Evolutionary conservation across 2,797 vertebrate species (phyloP).

Genomic region (Myotis myotis): DNA sequence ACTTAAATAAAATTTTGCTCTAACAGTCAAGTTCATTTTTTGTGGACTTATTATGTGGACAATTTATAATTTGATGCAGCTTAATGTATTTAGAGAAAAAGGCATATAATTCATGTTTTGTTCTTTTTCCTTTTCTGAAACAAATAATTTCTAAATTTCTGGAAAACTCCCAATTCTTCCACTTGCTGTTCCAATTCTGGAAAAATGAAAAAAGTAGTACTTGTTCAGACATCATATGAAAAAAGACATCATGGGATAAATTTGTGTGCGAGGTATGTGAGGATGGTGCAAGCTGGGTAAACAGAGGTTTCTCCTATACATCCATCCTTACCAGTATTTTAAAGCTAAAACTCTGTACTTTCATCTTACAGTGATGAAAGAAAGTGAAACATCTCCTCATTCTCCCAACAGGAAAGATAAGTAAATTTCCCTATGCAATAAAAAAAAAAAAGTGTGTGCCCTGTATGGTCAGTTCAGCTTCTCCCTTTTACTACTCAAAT

Average conservation of each 20-base stretch:
- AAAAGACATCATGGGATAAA: neutral
- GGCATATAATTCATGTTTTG: neutral
- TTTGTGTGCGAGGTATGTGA: neutral
- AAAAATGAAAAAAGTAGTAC: neutral
- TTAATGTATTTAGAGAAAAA: neutral
- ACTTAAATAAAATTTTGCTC: constrained; percentile 28
- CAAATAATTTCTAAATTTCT: constrained; percentile 21
- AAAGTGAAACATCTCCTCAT: constrained; percentile 26
- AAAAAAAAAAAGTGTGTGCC: constrained; percentile 51
- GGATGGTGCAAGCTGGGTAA: neutral
- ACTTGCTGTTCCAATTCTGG: neutral
- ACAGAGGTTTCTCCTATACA: neutral
- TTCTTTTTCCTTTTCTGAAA: constrained; percentile 18
- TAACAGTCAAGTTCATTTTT: neutral
- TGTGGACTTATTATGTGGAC: neutral
- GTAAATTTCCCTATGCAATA: constrained; percentile 37
- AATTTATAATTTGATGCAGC: neutral
- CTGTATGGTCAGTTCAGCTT: constrained; percentile 69
- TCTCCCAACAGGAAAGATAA: neutral
- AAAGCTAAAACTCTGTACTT: neutral
- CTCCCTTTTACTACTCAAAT: constrained; percentile 21
- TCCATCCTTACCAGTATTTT: neutral
- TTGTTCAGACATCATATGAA: neutral
- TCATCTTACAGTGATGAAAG: neutral
- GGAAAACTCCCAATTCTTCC: neutral